Evolutionary conservation across 2,797 vertebrate genomes (phyloP).

Genomic region (Macropodus opercularis): DNA sequence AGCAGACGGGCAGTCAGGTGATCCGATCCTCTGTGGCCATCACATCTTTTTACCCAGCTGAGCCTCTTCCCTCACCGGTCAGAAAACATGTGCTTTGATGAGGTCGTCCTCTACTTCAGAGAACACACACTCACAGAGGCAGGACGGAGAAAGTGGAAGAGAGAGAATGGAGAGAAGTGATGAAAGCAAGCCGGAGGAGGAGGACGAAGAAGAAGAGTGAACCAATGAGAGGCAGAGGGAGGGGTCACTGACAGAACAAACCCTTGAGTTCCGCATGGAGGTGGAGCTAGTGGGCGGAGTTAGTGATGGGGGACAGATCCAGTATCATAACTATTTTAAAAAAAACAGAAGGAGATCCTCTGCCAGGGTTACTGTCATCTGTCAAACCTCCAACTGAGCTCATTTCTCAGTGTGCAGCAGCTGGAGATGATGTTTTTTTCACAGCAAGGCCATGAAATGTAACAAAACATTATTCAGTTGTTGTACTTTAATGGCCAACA

Average conservation of each 20-base stretch:
- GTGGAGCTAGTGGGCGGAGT: conserved; percentile 40
- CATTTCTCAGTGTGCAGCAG: conserved; percentile 16
- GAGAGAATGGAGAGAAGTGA: conserved; percentile 16
- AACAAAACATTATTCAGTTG: not conserved
- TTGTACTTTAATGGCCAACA: not conserved
- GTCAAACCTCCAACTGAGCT: not conserved
- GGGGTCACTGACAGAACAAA: conserved; percentile 19
- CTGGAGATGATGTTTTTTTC: not conserved
- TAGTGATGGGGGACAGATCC: conserved; percentile 25
- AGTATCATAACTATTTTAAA: conserved; percentile 47
- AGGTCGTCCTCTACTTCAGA: conserved; percentile 26
- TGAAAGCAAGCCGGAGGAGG: not conserved
- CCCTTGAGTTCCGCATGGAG: not conserved
- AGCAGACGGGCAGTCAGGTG: conserved; percentile 36
- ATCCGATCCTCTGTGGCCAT: conserved; percentile 32
- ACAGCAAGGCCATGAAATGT: conserved; percentile 6
- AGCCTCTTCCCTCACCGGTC: conserved; percentile 14
- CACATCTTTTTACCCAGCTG: conserved; percentile 31
- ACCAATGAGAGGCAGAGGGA: conserved; percentile 45
- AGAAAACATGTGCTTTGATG: conserved; percentile 28
- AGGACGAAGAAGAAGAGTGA: not conserved
- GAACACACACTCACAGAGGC: conserved; percentile 16
- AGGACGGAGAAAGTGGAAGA: conserved; percentile 44
- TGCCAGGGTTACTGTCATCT: not conserved
- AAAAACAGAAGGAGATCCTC: conserved; percentile 21